Conservation (phyloP, 2,888 invertebrate genomes). For the Cephus spinipes region DNA sequence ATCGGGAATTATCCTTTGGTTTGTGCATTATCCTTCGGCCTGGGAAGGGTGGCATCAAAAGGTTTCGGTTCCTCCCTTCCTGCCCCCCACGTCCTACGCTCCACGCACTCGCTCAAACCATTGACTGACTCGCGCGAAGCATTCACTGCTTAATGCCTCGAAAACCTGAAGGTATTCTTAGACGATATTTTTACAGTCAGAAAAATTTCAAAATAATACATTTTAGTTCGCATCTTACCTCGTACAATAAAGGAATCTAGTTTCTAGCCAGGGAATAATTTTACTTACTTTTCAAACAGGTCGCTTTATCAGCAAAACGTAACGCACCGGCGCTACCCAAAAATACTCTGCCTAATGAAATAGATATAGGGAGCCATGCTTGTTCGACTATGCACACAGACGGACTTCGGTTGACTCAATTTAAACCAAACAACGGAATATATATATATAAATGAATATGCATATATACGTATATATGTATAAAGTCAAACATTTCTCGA, state of each 20-base stretch:
- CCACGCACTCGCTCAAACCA: constrained; percentile 42
- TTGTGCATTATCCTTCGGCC: constrained; percentile 62
- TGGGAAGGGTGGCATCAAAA: constrained; percentile 58
- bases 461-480: not conserved
- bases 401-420: not conserved
- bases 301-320: not conserved
- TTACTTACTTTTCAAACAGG: not conserved
- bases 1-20: constrained; percentile 66
- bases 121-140: constrained; percentile 60
- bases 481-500: constrained; percentile 15
- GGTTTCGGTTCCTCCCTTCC: constrained; percentile 36
- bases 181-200: not conserved
- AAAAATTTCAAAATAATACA: not conserved
- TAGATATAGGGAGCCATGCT: not conserved
- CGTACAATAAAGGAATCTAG: not conserved
- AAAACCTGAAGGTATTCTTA: constrained; percentile 39
- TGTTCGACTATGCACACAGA: not conserved
- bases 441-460: not conserved
- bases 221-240: not conserved
- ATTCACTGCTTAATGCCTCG: constrained; percentile 55
- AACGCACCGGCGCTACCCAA: not conserved
- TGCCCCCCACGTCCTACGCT: constrained; percentile 32
- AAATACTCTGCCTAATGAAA: not conserved
- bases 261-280: not conserved
- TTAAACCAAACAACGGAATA: not conserved